These are phyloP conservation scores for Fabriciana adippe DNA, from an alignment of 2,888 invertebrate genomes.

Conservation along the genomic window DNA sequence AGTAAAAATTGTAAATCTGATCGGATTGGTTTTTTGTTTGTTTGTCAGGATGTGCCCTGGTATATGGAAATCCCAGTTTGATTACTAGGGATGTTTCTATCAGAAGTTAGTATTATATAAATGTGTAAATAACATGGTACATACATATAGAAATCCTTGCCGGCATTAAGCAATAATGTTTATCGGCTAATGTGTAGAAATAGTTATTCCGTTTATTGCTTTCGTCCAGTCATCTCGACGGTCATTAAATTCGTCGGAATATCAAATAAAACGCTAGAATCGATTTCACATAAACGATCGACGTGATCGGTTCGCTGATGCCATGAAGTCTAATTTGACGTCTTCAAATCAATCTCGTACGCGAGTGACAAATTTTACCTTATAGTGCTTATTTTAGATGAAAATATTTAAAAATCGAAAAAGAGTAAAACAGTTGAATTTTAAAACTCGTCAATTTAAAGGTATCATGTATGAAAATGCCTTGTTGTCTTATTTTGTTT, in stretches of 20 bases:
- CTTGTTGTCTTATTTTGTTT: too few relatives aligned
- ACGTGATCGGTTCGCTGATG: constrained; percentile 68
- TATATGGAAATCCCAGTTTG: too few relatives aligned
- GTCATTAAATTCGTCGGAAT: constrained; percentile 78
- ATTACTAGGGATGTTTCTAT: too few relatives aligned
- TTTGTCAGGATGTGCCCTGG: too few relatives aligned
- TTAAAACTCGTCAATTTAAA: too few relatives aligned
- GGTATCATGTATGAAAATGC: too few relatives aligned
- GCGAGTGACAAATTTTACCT: constrained; percentile 22
- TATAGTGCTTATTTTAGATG: constrained; percentile 1
- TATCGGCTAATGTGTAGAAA: constrained; percentile 75
- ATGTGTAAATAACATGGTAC: too few relatives aligned
- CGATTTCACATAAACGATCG: constrained; percentile 80
- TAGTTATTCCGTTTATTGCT: constrained; percentile 78
- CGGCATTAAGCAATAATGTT: constrained; percentile 58
- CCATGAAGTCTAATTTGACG: constrained; percentile 66
- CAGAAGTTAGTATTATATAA: too few relatives aligned
- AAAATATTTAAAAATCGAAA: background rate
- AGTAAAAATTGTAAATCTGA: too few relatives aligned
- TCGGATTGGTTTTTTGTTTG: too few relatives aligned
- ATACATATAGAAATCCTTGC: constrained; percentile 26
- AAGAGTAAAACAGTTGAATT: too few relatives aligned
- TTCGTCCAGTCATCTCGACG: constrained; percentile 73
- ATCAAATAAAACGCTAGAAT: constrained; percentile 77
- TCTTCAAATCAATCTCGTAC: constrained; percentile 50